phyloP scores from a whole-genome alignment of 2,113 vertebrate genomes.

The Mohoua ochrocephala region DNA sequence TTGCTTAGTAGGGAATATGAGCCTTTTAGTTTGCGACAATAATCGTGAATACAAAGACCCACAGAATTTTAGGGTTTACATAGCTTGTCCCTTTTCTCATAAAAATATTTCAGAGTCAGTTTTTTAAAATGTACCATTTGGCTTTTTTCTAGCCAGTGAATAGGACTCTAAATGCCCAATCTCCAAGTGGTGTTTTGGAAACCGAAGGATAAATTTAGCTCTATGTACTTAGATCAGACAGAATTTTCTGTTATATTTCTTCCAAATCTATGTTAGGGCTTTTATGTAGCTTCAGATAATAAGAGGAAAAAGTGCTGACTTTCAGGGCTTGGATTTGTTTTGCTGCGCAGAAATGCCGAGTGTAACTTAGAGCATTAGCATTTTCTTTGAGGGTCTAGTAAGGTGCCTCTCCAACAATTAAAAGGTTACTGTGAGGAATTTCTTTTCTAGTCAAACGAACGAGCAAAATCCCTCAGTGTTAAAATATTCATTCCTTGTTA shows the following conservation, averaged over 20 bases:
- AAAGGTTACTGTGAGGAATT: neutral
- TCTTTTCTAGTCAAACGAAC: neutral
- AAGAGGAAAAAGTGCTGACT: conserved; percentile 34
- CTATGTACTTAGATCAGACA: conserved; percentile 10
- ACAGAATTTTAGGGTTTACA: conserved; percentile 49
- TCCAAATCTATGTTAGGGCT: neutral
- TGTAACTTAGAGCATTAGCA: neutral
- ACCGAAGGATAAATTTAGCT: conserved; percentile 39
- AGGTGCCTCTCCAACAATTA: neutral
- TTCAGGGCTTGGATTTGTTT: conserved; percentile 18
- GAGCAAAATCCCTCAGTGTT: neutral
- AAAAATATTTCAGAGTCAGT: conserved; percentile 51
- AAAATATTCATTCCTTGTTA: neutral
- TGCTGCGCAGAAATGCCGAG: neutral
- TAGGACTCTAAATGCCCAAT: conserved; percentile 11
- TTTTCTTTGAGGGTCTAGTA: neutral
- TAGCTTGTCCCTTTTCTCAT: conserved; percentile 42
- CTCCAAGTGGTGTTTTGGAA: neutral
- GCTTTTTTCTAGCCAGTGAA: conserved; percentile 35
- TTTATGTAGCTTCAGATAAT: conserved; percentile 28
- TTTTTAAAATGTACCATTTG: conserved; percentile 22
- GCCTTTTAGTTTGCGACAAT: conserved; percentile 54
- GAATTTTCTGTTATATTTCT: conserved; percentile 38
- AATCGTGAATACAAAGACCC: conserved; percentile 48
- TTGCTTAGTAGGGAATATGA: conserved; percentile 66